Evolutionary conservation across 1,140 invertebrate genomes (phyloP).

Genomic region (Bombus affinis): DNA sequence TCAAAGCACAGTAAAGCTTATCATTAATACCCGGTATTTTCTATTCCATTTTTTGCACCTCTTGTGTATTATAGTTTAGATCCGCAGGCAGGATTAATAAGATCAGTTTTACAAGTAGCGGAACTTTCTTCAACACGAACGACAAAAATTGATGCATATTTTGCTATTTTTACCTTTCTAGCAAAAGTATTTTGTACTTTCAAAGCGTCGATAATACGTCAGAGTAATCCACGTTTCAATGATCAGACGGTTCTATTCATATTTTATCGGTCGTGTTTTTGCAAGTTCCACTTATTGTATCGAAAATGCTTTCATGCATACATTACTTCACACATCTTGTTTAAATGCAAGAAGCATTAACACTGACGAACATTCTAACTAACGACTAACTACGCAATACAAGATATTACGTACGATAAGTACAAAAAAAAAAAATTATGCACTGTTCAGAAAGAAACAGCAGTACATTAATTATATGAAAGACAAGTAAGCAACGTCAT

Average conservation of each 20-base stretch:
- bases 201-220: background rate
- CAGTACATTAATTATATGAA: background rate
- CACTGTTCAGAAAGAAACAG: slow-evolving; percentile 48
- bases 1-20: slow-evolving; percentile 24
- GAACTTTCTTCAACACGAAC: slow-evolving; percentile 50
- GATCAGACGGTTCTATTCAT: background rate
- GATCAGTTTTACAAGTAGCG: slow-evolving; percentile 75
- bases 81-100: slow-evolving; percentile 77
- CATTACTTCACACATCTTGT: slow-evolving; percentile 3
- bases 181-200: background rate
- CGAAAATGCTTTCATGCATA: slow-evolving; percentile 44
- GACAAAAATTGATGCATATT: background rate
- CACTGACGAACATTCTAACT: slow-evolving; percentile 24
- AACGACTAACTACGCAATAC: background rate
- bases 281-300: slow-evolving; percentile 14
- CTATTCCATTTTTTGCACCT: slow-evolving; percentile 18
- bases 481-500: background rate
- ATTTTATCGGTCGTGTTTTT: slow-evolving; percentile 5
- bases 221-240: background rate
- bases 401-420: slow-evolving; percentile 13
- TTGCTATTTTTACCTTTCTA: too few species aligned
- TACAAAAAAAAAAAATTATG: slow-evolving; percentile 1
- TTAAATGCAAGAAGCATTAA: slow-evolving; percentile 18
- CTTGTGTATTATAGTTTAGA: slow-evolving; percentile 25
- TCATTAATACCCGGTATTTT: background rate